Conservation (phyloP, 2,888 invertebrate species). For the Caenorhabditis sp. region DNA sequence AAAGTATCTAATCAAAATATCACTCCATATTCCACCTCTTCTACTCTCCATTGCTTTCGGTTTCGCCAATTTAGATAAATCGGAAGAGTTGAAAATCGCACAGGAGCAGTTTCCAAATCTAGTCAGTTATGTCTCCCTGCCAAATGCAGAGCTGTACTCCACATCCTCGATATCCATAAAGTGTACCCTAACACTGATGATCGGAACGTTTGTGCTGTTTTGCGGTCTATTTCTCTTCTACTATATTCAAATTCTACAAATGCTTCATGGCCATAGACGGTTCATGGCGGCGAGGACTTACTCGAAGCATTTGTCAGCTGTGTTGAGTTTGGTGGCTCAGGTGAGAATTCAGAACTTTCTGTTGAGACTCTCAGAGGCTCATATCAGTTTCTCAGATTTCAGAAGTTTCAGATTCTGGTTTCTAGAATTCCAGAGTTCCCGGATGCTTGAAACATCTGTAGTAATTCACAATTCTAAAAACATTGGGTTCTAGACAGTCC, state of each 20-base stretch:
- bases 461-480: too few species aligned
- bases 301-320: conserved; percentile 38
- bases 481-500: background rate
- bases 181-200: conserved; percentile 19
- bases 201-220: conserved; percentile 20
- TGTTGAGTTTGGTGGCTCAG: conserved; percentile 46
- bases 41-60: conserved; percentile 22
- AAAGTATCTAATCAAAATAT: conserved; percentile 32
- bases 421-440: background rate
- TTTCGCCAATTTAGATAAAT: conserved; percentile 19
- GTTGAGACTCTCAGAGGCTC: too few species aligned
- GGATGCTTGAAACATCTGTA: too few species aligned
- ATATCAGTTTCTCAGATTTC: too few species aligned
- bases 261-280: conserved; percentile 41
- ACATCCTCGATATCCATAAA: conserved; percentile 18
- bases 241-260: conserved; percentile 43
- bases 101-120: background rate
- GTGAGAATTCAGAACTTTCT: background rate
- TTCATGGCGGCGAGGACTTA: conserved; percentile 46
- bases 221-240: conserved; percentile 21
- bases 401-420: background rate
- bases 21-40: conserved; percentile 29
- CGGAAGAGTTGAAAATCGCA: conserved; percentile 15
- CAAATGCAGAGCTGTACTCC: conserved; percentile 34
- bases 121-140: background rate